Percentiles rank a stretch among this genome's conserved stretches.
Evolutionary conservation across 1,140 invertebrate genomes (phyloP).

Genomic region (Zaprionus tsacasi): DNA sequence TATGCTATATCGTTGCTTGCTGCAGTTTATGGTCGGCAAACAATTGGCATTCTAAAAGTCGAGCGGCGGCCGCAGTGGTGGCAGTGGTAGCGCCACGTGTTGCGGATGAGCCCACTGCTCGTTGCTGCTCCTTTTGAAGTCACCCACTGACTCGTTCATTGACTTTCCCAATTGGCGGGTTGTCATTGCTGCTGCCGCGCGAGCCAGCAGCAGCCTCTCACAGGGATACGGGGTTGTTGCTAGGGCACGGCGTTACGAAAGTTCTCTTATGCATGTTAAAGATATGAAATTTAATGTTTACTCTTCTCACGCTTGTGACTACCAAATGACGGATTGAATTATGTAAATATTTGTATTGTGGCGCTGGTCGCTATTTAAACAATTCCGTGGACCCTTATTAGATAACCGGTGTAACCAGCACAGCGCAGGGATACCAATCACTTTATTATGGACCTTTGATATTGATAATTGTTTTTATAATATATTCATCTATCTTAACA

Average conservation of each 20-base stretch:
- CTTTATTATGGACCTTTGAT: slow-evolving; percentile 63
- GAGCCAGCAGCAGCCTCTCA: background rate
- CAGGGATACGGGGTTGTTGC: slow-evolving; percentile 14
- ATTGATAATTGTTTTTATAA: slow-evolving; percentile 79
- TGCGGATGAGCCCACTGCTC: slow-evolving; percentile 62
- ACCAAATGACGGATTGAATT: slow-evolving; percentile 84
- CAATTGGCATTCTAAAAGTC: slow-evolving; percentile 47
- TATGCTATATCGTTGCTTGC: slow-evolving; percentile 20
- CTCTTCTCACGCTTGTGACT: slow-evolving; percentile 84
- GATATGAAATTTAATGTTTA: slow-evolving; percentile 67
- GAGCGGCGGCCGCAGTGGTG: slow-evolving; percentile 23
- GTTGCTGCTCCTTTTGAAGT: slow-evolving; percentile 53
- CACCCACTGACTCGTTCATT: slow-evolving; percentile 50
- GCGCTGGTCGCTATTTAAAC: slow-evolving; percentile 51
- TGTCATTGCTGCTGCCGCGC: slow-evolving; percentile 44
- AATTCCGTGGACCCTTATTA: slow-evolving; percentile 69
- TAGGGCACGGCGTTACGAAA: slow-evolving; percentile 10
- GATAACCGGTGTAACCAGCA: slow-evolving; percentile 59
- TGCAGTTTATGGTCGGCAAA: slow-evolving; percentile 63
- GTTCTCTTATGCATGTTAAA: slow-evolving; percentile 39
- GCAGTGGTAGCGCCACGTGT: slow-evolving; percentile 62
- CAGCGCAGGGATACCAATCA: slow-evolving; percentile 40
- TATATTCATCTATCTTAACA: slow-evolving; percentile 74
- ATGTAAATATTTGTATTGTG: slow-evolving; percentile 78
- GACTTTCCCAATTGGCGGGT: slow-evolving; percentile 58